Evolutionary conservation across 2,888 invertebrate genomes (phyloP).

Genomic region (Pammene fasciana): DNA sequence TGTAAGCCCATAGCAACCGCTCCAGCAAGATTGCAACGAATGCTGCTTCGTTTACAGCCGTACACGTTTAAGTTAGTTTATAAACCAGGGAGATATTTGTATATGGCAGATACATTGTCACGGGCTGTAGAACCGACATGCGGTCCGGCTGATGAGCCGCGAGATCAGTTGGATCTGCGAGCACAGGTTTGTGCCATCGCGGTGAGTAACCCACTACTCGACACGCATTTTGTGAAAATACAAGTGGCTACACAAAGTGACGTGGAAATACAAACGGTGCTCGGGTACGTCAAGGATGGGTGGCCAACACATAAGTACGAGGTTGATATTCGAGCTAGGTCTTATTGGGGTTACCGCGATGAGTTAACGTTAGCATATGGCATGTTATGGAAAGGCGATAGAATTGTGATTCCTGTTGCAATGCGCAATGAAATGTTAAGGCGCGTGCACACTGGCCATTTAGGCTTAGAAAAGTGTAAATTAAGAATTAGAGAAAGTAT

Average conservation of each 20-base stretch:
- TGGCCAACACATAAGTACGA: constrained; percentile 40
- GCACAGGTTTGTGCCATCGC: constrained; percentile 6
- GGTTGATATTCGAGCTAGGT: constrained; percentile 22
- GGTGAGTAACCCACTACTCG: too few species aligned
- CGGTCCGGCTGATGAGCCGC: not conserved
- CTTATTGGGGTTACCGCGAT: constrained; percentile 33
- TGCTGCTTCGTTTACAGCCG: constrained; percentile 42
- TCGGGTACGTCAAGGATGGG: constrained; percentile 33
- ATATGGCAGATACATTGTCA: not conserved
- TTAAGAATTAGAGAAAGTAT: not conserved
- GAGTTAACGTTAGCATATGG: constrained; percentile 8
- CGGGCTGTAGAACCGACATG: not conserved
- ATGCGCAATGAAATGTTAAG: not conserved
- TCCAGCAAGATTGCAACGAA: constrained; percentile 42
- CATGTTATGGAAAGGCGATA: constrained; percentile 21
- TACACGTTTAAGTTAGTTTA: constrained; percentile 43
- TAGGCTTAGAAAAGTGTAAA: not conserved
- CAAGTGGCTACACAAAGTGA: constrained; percentile 31
- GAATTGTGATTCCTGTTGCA: constrained; percentile 7
- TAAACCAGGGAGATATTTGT: not conserved
- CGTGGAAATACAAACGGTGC: constrained; percentile 33
- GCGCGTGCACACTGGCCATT: not conserved
- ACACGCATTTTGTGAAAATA: constrained; percentile 2
- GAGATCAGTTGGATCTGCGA: not conserved
- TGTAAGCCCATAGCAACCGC: too few species aligned